Conservation (phyloP, 35 echinoderm and acorn worm species). For the Heliocidaris erythrogramma region DNA sequence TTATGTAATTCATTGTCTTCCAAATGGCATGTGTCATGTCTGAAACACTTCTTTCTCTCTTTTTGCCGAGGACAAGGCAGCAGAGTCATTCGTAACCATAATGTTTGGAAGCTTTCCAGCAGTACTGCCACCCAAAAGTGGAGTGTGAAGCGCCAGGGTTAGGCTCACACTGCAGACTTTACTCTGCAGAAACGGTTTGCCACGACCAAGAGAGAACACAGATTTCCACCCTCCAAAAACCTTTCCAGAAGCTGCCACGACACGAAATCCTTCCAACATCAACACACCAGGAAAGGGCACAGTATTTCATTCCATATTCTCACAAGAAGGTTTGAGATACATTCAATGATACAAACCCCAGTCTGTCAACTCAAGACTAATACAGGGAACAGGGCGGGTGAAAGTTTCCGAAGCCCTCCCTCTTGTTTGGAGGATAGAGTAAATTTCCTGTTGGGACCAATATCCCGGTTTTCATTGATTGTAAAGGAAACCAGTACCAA, state of each 20-base stretch:
- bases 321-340: not conserved
- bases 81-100: not conserved
- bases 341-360: not conserved
- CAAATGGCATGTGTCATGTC: not conserved
- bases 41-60: not conserved
- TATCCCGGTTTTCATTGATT: slow-evolving; percentile 22
- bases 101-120: not conserved
- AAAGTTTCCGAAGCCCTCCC: slow-evolving; percentile 7
- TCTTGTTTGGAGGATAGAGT: slow-evolving; percentile 22
- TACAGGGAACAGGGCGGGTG: not conserved
- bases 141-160: no score
- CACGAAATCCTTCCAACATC: not conserved
- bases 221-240: not conserved
- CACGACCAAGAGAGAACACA: not conserved
- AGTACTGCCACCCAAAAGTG: not conserved
- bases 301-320: not conserved
- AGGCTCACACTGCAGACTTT: not conserved
- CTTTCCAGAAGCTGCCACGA: not conserved
- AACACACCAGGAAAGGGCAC: not conserved
- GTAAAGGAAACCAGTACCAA: slow-evolving; percentile 24
- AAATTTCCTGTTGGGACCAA: slow-evolving; percentile 33
- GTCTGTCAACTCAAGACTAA: not conserved
- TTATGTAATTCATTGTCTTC: not conserved
- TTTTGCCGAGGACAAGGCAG: not conserved
- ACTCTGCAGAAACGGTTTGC: not conserved